phyloP scores from a whole-genome alignment of 2,113 vertebrate genomes.

The Diadophis punctatus region DNA sequence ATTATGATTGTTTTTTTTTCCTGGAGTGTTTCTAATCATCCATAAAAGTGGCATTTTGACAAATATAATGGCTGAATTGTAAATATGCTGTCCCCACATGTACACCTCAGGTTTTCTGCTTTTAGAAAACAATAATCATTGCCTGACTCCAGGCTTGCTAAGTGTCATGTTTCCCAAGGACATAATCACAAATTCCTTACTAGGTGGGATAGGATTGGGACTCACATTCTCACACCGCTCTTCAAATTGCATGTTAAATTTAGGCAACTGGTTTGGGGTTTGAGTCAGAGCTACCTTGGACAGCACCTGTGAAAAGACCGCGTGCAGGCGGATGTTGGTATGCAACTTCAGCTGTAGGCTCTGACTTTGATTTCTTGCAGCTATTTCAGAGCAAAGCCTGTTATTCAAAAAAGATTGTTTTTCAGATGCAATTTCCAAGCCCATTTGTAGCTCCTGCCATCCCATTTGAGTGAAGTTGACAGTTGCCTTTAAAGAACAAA shows the following conservation, averaged over 20 bases:
- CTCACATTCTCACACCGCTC: background rate
- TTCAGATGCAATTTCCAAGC: conserved; percentile 23
- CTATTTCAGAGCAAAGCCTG: conserved; percentile 11
- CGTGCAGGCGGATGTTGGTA: background rate
- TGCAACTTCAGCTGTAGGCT: background rate
- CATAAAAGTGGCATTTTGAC: background rate
- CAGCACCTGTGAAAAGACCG: background rate
- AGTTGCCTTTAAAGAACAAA: conserved; percentile 50
- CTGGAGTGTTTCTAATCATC: background rate
- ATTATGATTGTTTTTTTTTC: background rate
- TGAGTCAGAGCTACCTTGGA: background rate
- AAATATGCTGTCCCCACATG: background rate
- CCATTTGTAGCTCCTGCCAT: conserved; percentile 47
- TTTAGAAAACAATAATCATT: background rate
- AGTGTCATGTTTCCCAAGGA: background rate
- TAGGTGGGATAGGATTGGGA: background rate
- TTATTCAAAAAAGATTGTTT: conserved; percentile 17
- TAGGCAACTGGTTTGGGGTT: background rate
- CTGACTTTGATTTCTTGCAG: conserved; percentile 14
- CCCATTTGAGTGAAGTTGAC: conserved; percentile 40
- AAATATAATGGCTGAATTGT: background rate
- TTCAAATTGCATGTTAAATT: background rate
- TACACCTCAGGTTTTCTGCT: background rate
- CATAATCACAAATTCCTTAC: background rate
- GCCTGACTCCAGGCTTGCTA: background rate